Base-by-base conservation (phyloP, 2,113 vertebrate genomes). In the Protobothrops mucrosquamatus region DNA sequence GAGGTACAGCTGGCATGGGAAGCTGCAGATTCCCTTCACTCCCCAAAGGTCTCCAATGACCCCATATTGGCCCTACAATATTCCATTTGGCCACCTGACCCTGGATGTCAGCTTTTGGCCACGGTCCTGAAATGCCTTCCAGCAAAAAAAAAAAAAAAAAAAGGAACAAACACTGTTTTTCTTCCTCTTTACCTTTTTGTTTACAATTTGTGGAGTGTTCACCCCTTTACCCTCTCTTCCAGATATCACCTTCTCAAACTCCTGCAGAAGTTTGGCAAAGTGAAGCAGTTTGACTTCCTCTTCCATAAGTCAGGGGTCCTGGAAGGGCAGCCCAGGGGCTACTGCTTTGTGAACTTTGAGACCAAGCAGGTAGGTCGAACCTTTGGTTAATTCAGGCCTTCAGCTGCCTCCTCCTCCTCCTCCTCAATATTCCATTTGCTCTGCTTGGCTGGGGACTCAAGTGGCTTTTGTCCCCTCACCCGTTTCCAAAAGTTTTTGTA, bases 271-370 rank as follows among this genome's bases (percentile, higher is more conserved):
- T 99, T 99, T 96, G 99, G 99, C 94, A 98, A 98, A 64, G 99
- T 99, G 29, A 99, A 99, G 97, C 99, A 99, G 89, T 99, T 99
- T 96, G 99, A 99, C 97, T 99, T 99, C 95, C 98, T 99, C 89
- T 99, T 99, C 95, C 99, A 99, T 94, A 99, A 99, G 94, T 99
- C 99, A 0, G 99, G 99, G 39, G 99, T 99, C 94, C 95, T 99
- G 97, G 99, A 99, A 95, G 99, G 99, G 29, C 99, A 99, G 93
- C 99, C 99, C 0, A 97, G 99, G 89, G 99, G 99, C 85, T 99
- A 99, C 98, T 99, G 99, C 95, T 99, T 99, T 46, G 99, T 99
- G 95, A 99, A 99, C 97, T 99, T 99, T 95, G 98, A 98, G 97
- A 99, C 99, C 94, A 99, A 99, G 96, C 98, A 99, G 98, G 99